Evolutionary conservation across 2,113 vertebrate species (phyloP).

Genomic region (Amblyopsis rosae): DNA sequence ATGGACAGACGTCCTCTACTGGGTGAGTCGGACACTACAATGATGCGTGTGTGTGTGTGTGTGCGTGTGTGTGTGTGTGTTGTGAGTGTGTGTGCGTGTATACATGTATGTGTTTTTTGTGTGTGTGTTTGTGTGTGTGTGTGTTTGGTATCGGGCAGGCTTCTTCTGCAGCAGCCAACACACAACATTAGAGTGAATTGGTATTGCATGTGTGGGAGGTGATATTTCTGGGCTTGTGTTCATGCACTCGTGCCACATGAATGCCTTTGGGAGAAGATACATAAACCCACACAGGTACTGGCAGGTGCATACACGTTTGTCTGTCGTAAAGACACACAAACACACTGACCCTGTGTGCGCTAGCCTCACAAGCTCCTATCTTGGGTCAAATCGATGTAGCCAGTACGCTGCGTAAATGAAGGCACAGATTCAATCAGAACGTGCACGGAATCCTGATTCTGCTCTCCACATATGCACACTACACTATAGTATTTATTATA

Average conservation of each 20-base stretch:
- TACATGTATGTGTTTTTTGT: too few species aligned
- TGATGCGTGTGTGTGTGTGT: background rate
- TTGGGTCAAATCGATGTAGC: slow-evolving; percentile 39
- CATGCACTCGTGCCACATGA: slow-evolving; percentile 18
- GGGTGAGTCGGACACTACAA: slow-evolving; percentile 85
- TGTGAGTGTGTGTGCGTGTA: background rate
- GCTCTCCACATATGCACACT: background rate
- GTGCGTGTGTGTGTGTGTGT: slow-evolving; percentile 6
- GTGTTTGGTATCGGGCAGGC: background rate
- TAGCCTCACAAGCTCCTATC: slow-evolving; percentile 29
- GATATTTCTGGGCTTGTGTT: background rate
- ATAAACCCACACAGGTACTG: slow-evolving; percentile 3
- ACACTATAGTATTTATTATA: too few species aligned
- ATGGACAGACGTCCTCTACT: slow-evolving; percentile 97
- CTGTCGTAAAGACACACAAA: slow-evolving; percentile 15
- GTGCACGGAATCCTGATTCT: slow-evolving; percentile 31
- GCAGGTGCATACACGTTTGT: slow-evolving; percentile 3
- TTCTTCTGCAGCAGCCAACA: background rate
- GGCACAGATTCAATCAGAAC: slow-evolving; percentile 28
- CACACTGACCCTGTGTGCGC: slow-evolving; percentile 1
- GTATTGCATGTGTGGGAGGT: background rate
- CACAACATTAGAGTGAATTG: background rate
- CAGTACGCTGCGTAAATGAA: slow-evolving; percentile 48
- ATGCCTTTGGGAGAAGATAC: slow-evolving; percentile 25
- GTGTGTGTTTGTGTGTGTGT: background rate